Percentiles rank a stretch among this genome's conserved stretches.
phyloP scores from a whole-genome alignment of 2,797 vertebrate species.

The Coreius guichenoti region DNA sequence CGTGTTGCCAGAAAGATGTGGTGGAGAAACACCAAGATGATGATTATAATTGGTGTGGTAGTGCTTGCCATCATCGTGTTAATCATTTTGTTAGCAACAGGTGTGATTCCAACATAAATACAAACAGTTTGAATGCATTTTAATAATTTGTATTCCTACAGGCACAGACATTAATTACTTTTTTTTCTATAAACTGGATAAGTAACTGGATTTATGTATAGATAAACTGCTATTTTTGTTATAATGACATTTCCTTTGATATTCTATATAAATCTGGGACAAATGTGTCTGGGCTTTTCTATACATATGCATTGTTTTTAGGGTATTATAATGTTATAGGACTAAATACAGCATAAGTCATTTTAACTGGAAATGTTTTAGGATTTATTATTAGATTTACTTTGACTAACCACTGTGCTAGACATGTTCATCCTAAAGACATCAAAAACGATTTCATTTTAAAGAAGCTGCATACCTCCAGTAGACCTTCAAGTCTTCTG shows the following conservation, averaged over 20 bases:
- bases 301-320: not conserved
- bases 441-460: constrained; percentile 11
- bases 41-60: constrained; percentile 78
- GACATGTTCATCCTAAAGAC: not conserved
- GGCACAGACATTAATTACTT: not conserved
- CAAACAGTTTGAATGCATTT: not conserved
- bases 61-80: constrained; percentile 76
- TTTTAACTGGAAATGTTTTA: not conserved
- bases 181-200: not conserved
- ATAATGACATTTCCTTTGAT: not conserved
- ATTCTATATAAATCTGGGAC: not conserved
- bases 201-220: not conserved
- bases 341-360: not conserved
- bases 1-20: constrained; percentile 82
- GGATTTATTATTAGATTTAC: not conserved
- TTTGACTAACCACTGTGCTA: constrained; percentile 11
- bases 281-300: not conserved
- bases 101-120: constrained; percentile 68
- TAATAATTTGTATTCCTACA: not conserved
- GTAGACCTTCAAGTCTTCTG: constrained; percentile 30
- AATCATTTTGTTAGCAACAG: constrained; percentile 82
- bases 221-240: not conserved
- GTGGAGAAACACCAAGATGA: constrained; percentile 85
- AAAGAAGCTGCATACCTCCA: not conserved
- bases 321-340: not conserved